phyloP scores from a whole-genome alignment of 2,113 vertebrate genomes.

The Nyctereutes procyonoides region DNA sequence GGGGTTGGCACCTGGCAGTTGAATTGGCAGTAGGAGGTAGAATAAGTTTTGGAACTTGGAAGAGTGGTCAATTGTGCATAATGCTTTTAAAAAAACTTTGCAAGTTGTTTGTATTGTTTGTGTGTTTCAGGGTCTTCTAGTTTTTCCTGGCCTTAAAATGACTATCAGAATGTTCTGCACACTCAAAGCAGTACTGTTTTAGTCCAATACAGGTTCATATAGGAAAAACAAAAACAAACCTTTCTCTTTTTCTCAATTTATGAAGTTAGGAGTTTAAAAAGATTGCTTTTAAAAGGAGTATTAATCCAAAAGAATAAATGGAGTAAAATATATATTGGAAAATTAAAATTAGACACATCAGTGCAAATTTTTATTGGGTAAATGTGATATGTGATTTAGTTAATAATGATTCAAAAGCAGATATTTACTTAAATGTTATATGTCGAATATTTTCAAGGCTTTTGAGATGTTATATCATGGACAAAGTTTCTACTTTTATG shows the following conservation, averaged over 20 bases:
- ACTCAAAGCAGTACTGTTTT: not conserved
- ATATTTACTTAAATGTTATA: not conserved
- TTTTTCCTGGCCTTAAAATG: not conserved
- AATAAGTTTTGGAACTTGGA: not conserved
- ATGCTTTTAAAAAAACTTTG: not conserved
- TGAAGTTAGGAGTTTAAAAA: not conserved
- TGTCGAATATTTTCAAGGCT: not conserved
- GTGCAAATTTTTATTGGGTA: not conserved
- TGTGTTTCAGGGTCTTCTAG: not conserved
- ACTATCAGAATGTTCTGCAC: not conserved
- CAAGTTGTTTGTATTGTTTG: not conserved
- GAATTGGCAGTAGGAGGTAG: not conserved
- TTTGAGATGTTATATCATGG: not conserved
- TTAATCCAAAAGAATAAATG: constrained; percentile 11
- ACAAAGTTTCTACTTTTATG: not conserved
- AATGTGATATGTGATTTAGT: constrained; percentile 12
- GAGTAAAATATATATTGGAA: constrained; percentile 30
- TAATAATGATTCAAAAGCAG: not conserved
- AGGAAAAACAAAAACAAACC: not conserved
- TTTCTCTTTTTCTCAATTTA: not conserved
- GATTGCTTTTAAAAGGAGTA: not conserved
- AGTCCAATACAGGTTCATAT: not conserved
- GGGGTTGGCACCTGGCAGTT: not conserved
- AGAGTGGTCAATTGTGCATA: not conserved
- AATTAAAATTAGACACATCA: not conserved